phyloP scores from a whole-genome alignment of 2,888 invertebrate species.

The Zhuqinia jingwanae region DNA sequence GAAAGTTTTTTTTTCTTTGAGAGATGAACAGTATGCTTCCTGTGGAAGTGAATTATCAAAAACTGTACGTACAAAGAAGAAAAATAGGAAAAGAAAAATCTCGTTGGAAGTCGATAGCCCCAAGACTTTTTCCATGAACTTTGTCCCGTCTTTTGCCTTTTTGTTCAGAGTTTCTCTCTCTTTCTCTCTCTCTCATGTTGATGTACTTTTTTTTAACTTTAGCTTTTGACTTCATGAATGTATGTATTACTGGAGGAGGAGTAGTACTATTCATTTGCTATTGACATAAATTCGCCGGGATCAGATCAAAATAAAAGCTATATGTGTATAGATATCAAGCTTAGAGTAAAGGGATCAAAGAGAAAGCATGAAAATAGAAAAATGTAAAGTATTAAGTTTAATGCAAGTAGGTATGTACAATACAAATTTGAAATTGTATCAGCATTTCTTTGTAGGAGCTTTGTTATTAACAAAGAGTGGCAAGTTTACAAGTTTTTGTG shows the following conservation, averaged over 20 bases:
- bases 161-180: too few species aligned
- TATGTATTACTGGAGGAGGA: background rate
- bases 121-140: slow-evolving; percentile 8
- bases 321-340: too few species aligned
- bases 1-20: slow-evolving; percentile 9
- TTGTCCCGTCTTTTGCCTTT: background rate
- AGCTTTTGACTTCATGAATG: too few species aligned
- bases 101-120: background rate
- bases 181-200: background rate
- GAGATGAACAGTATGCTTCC: slow-evolving; percentile 10
- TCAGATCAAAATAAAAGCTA: too few species aligned
- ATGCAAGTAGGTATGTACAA: background rate
- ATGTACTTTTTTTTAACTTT: background rate
- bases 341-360: too few species aligned
- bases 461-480: background rate
- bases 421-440: slow-evolving; percentile 27
- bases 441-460: background rate
- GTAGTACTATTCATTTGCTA: background rate
- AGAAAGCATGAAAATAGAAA: too few species aligned
- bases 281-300: too few species aligned
- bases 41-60: slow-evolving; percentile 12
- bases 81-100: background rate
- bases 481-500: slow-evolving; percentile 8
- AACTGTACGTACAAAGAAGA: slow-evolving; percentile 20
- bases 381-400: too few species aligned